phyloP scores from a whole-genome alignment of 2,113 vertebrate genomes.

The Oryzias javanicus region DNA sequence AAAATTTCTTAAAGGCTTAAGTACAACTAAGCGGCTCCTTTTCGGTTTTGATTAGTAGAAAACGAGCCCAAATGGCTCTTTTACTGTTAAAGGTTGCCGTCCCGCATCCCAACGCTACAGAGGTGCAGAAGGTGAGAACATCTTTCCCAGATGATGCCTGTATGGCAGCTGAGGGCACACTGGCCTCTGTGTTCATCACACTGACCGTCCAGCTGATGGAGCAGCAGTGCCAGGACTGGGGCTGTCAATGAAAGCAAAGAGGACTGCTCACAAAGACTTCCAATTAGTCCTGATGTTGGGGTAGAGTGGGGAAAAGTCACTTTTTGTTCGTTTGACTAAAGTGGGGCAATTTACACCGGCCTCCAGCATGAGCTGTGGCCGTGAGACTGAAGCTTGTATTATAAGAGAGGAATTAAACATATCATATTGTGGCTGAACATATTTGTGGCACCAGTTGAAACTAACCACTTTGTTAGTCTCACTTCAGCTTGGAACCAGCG shows the following conservation, averaged over 20 bases:
- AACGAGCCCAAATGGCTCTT: no score
- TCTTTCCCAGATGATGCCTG: constrained; percentile 8
- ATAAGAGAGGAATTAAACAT: neutral
- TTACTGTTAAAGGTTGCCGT: no score
- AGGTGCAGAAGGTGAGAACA: constrained; percentile 14
- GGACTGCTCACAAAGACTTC: constrained; percentile 39
- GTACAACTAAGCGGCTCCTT: no score
- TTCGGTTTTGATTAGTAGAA: no score
- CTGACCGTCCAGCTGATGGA: constrained; percentile 48
- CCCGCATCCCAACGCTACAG: neutral
- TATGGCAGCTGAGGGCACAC: constrained; percentile 56
- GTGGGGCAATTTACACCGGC: neutral
- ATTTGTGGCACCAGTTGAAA: neutral
- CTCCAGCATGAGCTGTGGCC: neutral
- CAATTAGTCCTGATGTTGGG: constrained; percentile 16
- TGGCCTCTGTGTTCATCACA: constrained; percentile 54
- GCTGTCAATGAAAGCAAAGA: constrained; percentile 55
- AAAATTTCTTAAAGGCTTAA: no score
- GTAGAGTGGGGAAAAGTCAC: neutral
- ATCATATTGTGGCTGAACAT: neutral
- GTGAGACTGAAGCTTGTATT: neutral
- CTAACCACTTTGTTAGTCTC: constrained; percentile 1
- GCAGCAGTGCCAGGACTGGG: constrained; percentile 56
- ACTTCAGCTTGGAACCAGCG: constrained; percentile 14
- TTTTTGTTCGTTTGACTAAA: no score